These are phyloP conservation scores for Glaucidium brasilianum DNA, from an alignment of 2,113 vertebrate species.

Conservation along the genomic window DNA sequence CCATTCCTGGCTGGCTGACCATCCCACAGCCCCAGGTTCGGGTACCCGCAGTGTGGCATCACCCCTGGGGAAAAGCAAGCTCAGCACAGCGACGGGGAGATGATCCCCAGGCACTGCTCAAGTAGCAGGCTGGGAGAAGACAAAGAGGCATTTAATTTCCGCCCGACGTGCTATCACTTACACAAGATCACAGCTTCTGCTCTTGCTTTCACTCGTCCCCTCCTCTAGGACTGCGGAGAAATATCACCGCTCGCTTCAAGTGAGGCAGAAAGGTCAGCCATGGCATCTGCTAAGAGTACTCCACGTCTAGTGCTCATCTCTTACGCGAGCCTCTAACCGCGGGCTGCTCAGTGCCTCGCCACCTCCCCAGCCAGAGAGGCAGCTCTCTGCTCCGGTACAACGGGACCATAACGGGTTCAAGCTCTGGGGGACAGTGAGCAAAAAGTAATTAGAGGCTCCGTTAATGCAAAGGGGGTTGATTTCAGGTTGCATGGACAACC, in stretches of 20 bases:
- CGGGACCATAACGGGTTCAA: rapidly evolving
- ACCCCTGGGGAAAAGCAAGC: background rate
- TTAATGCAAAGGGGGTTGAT: background rate
- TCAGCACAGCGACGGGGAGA: background rate
- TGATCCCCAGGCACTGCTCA: background rate
- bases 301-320: background rate
- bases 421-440: rapidly evolving
- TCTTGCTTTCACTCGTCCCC: background rate
- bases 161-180: background rate
- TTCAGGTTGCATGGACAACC: rapidly evolving
- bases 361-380: background rate
- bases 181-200: background rate
- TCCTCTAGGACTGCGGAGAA: background rate
- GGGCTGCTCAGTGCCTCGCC: background rate
- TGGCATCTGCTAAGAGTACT: background rate
- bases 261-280: slow-evolving; percentile 4
- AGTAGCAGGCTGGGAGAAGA: slow-evolving; percentile 4
- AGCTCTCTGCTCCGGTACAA: background rate
- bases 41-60: background rate
- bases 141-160: slow-evolving; percentile 12
- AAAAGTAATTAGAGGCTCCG: background rate
- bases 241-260: background rate
- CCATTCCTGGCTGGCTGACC: background rate
- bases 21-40: background rate
- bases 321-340: background rate